Conservation (phyloP, 2,888 invertebrate genomes). For the Chymomyza amoena region DNA sequence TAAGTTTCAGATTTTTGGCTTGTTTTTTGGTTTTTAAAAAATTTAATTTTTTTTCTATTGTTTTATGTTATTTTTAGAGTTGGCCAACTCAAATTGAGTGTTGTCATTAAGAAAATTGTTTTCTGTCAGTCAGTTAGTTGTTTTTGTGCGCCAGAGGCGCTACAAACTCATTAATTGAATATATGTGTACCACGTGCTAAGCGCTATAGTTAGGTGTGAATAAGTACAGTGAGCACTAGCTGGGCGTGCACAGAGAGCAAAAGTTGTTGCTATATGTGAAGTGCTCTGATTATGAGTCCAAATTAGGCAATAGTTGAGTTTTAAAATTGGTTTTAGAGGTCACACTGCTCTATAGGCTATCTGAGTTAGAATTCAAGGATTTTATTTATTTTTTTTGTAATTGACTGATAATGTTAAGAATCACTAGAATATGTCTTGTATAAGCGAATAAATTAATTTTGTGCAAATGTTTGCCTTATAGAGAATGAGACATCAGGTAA, state of each 20-base stretch:
- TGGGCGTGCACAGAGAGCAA: neutral
- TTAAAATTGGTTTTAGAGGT: too few relatives aligned
- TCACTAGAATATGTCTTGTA: too few relatives aligned
- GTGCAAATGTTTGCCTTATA: too few relatives aligned
- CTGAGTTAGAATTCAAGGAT: too few relatives aligned
- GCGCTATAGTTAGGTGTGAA: neutral
- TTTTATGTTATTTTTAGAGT: conserved; percentile 28
- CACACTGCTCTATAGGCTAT: too few relatives aligned
- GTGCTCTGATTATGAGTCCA: too few relatives aligned
- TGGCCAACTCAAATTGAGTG: conserved; percentile 43
- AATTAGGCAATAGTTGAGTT: too few relatives aligned
- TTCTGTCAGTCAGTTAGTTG: conserved; percentile 17
- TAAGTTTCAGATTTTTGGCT: neutral
- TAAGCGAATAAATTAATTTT: too few relatives aligned
- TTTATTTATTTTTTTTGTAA: too few relatives aligned
- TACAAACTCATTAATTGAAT: neutral
- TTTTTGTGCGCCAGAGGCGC: neutral
- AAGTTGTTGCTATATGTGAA: too few relatives aligned
- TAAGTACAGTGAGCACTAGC: neutral
- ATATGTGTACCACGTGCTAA: neutral
- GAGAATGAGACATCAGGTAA: too few relatives aligned
- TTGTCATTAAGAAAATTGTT: conserved; percentile 58
- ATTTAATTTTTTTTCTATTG: conserved; percentile 14
- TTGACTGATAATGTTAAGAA: too few relatives aligned
- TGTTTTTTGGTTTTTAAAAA: conserved; percentile 2